Conservation (phyloP, 2,888 invertebrate genomes). For the Ormyrus labotus region DNA sequence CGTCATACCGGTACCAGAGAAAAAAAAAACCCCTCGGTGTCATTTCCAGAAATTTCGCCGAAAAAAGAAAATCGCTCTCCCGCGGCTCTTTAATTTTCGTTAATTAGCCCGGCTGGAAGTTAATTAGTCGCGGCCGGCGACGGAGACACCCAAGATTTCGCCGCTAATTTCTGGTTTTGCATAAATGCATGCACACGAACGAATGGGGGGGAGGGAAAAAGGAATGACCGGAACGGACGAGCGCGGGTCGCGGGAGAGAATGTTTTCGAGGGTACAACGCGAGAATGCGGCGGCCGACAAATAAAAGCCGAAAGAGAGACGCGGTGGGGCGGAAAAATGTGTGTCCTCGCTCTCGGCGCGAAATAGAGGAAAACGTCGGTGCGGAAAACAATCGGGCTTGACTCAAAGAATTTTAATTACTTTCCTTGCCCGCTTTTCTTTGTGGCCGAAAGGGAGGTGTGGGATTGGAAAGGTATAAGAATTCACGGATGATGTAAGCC, state of each 20-base stretch:
- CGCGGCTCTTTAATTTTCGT: conserved; percentile 34
- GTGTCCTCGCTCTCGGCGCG: background rate
- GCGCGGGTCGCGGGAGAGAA: background rate
- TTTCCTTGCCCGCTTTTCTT: background rate
- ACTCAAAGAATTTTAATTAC: conserved; percentile 36
- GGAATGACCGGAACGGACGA: background rate
- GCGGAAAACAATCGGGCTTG: background rate
- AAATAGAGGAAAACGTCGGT: background rate
- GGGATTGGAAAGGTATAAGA: too few species aligned
- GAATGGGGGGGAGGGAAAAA: background rate
- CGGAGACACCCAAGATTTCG: conserved; percentile 30
- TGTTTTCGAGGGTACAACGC: background rate
- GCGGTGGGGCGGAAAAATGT: conserved; percentile 24
- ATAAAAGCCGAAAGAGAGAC: background rate
- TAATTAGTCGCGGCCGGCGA: conserved; percentile 18
- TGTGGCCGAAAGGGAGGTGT: too few species aligned
- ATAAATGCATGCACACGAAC: conserved; percentile 14
- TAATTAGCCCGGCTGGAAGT: conserved; percentile 27
- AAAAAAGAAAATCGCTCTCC: background rate
- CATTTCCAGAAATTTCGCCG: conserved; percentile 11
- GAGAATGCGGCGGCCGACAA: background rate
- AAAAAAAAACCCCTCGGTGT: background rate
- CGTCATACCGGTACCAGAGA: background rate
- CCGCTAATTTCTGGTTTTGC: conserved; percentile 30
- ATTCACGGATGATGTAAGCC: too few species aligned